These are phyloP conservation scores for Gobiocypris rarus DNA, from an alignment of 2,113 vertebrate genomes.

Conservation along the genomic window DNA sequence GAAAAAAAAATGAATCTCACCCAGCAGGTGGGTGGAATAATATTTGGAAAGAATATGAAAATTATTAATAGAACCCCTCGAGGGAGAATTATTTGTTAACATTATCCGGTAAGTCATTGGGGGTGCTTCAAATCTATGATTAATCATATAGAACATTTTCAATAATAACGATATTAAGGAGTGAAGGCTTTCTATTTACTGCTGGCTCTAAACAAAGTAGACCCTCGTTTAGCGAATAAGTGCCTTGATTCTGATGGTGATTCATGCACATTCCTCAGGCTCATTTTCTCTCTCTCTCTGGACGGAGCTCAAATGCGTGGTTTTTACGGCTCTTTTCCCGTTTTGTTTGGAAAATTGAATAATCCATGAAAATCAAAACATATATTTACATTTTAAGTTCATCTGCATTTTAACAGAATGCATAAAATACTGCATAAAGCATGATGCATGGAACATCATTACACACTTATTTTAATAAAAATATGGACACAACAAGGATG, in stretches of 20 bases:
- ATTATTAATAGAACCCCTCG: constrained; percentile 80
- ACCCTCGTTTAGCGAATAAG: constrained; percentile 54
- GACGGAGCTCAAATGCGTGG: constrained; percentile 40
- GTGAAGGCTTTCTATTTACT: constrained; percentile 59
- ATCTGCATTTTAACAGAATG: constrained; percentile 24
- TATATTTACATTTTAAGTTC: constrained; percentile 33
- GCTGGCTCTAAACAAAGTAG: constrained; percentile 58
- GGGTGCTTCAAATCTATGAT: constrained; percentile 73
- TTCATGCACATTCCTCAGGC: constrained; percentile 45
- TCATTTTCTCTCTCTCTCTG: constrained; percentile 40
- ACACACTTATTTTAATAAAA: constrained; percentile 24
- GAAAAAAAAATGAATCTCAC: constrained; percentile 68
- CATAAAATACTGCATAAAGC: constrained; percentile 13
- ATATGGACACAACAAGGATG: neutral
- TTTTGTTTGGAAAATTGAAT: constrained; percentile 41
- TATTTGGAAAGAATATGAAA: constrained; percentile 81
- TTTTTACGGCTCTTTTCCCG: constrained; percentile 24
- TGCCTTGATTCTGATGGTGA: constrained; percentile 51
- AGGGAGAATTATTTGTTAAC: constrained; percentile 81
- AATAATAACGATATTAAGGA: constrained; percentile 64
- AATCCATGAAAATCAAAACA: constrained; percentile 14
- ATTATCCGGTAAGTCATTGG: constrained; percentile 77
- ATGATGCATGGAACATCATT: constrained; percentile 11
- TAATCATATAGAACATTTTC: constrained; percentile 77
- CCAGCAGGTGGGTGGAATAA: constrained; percentile 80